Evolutionary conservation across 2,797 vertebrate species (phyloP), one percentile per base, ranked within the genome.

Genomic region (Sylvia borin): DNA sequence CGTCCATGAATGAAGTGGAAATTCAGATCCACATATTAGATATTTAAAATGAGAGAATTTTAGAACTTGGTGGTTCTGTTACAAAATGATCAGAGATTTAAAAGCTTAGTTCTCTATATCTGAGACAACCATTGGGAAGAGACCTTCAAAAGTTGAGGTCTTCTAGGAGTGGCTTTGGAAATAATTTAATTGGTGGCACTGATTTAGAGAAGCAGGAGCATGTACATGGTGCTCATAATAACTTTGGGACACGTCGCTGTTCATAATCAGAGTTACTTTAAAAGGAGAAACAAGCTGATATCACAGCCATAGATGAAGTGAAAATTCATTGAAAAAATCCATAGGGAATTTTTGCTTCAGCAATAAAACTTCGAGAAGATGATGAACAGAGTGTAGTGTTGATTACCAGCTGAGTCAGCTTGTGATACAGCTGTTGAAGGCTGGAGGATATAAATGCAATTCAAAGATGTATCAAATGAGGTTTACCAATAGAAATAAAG

Each of bases 381-480:
- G 76, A 57, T 78, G 72, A 84, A 34, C 29, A 38, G 54, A 42
- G n/a, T 50, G 36, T 84, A 31, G 51, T 64, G 70, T 38, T 91
- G 67, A 75, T 89, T 61, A 75, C 27, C 70, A 16, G 67, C 89
- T 87, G 75, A 93, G 64, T 34, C 40, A 87, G 67, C 60, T 92
- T 47, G 40, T 79, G 77, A 36, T 91, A 54, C 74, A 94, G 77
- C 92, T 94, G 84, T 82, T 79, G 60, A 73, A 85, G n/a, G 48
- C 43, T 85, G 70, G 62, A 93, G 65, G 53, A 85, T 24, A 65
- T 50, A 85, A 88, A 87, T 70, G 71, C 64, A 64, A 32, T 84
- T 65, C 66, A 54, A 36, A 91, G 40, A 55, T 13, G 2, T 6
- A 40, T 73, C 55, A 76, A 40, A 89, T 26, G 47, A 87, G 43